Evolutionary conservation across 2,113 vertebrate genomes (phyloP), one percentile per base, ranked within the genome.

Genomic region (Nanorana parkeri): DNA sequence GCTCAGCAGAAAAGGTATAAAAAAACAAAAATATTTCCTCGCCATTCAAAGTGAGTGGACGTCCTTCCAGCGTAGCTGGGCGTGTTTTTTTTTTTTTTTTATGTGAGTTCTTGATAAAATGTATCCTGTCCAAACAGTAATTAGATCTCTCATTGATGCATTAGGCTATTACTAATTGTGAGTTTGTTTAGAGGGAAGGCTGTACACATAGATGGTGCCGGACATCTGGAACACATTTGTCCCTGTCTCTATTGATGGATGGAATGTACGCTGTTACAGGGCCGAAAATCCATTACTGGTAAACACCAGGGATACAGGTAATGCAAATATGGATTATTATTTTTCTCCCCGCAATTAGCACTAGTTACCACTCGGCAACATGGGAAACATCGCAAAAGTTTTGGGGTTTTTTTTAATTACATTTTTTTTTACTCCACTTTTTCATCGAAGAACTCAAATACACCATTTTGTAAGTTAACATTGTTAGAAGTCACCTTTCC

Each of bases 241-340:
- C 80, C 80, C 72, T 83, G 80, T 76, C 80, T 67, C 2, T 68
- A 76, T 76, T 83, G 80, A 83, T 83, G 80, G 80, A 83, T 83
- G 80, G 68, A 83, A 68, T 73, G 51, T 72, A 76, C 71, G 76
- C 58, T 60, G 71, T 60, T 83, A 65, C 72, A 68, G 56, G 75
- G 80, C 72, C 23, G 64, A 83, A 76, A 68, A 83, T 83, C 63
- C 80, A 83, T 83, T 83, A 83, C 52, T 83, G 26, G 71, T 58
- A 76, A 83, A 73, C 80, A 68, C 71, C 32, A 61, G 80, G 72
- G 80, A 83, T 68, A 68, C 24, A 75, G 54, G 61, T 75, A 83
- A 61, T 20, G 21, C 29, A 56, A 60, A 68, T 68, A 55, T 67
- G 36, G 78, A 80, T 71, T 23, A 68, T 74, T 66, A 32, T 68